Percentiles rank a stretch among this genome's conserved stretches.
Evolutionary conservation across 1,140 invertebrate genomes (phyloP).

Genomic region (Helicoverpa zea): DNA sequence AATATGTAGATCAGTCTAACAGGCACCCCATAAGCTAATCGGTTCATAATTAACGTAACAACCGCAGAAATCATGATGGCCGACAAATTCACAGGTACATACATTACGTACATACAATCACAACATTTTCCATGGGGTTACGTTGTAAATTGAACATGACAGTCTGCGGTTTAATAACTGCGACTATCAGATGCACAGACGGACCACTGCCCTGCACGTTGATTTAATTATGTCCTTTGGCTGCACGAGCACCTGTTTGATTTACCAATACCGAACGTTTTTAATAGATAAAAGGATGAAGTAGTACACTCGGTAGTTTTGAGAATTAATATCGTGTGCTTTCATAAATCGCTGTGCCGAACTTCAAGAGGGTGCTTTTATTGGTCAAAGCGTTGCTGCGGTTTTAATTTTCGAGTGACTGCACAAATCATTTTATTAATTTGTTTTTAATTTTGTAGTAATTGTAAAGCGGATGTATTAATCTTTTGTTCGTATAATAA

Average conservation of each 20-base stretch:
- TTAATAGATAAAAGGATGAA: slow-evolving; percentile 30
- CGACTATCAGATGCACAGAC: slow-evolving; percentile 63
- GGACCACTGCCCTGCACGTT: slow-evolving; percentile 61
- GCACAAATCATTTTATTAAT: not conserved
- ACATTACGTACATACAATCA: slow-evolving; percentile 34
- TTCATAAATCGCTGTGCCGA: not conserved
- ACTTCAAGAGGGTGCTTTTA: not conserved
- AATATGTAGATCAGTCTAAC: too few species aligned
- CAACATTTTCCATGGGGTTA: slow-evolving; percentile 61
- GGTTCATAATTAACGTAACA: slow-evolving; percentile 17
- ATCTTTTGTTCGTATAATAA: too few species aligned
- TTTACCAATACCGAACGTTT: slow-evolving; percentile 30
- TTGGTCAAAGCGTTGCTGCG: slow-evolving; percentile 11
- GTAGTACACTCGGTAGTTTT: not conserved
- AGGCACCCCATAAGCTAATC: slow-evolving; percentile 18
- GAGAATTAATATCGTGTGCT: not conserved
- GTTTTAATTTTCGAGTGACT: not conserved
- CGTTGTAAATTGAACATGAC: slow-evolving; percentile 73
- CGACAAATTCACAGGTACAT: slow-evolving; percentile 17
- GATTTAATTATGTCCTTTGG: slow-evolving; percentile 74
- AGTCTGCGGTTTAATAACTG: slow-evolving; percentile 76
- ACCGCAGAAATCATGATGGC: slow-evolving; percentile 42
- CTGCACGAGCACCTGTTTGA: slow-evolving; percentile 48
- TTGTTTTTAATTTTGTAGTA: too few species aligned
- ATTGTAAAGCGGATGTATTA: too few species aligned